Conservation (phyloP, 2,797 vertebrate species). For the Parauchenoglanis punctatus region DNA sequence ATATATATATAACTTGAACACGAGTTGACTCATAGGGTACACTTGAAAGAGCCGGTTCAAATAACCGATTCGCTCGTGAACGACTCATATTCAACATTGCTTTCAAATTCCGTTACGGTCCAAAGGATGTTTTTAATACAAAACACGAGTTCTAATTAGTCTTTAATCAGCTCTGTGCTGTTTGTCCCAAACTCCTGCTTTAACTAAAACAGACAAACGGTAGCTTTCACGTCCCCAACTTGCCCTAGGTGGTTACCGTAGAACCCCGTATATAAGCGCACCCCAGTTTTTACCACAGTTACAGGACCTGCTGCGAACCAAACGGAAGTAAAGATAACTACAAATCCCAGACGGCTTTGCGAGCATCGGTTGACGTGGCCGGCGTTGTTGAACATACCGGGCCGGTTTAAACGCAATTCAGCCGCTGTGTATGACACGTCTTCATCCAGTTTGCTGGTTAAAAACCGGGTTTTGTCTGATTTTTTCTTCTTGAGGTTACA, state of each 20-base stretch:
- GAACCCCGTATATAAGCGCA: not conserved
- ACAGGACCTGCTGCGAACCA: not conserved
- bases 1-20: too few relatives aligned
- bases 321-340: slow-evolving; percentile 51
- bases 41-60: too few relatives aligned
- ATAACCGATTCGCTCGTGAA: too few relatives aligned
- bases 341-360: slow-evolving; percentile 68
- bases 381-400: slow-evolving; percentile 69
- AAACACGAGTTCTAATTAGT: not conserved
- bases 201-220: not conserved
- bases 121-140: not conserved
- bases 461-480: not conserved
- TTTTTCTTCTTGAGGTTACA: not conserved
- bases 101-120: not conserved
- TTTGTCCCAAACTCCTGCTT: not conserved
- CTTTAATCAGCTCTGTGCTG: not conserved
- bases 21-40: too few relatives aligned
- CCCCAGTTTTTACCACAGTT: accelerated
- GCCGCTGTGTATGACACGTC: not conserved
- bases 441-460: not conserved
- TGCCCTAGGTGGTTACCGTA: not conserved
- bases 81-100: too few relatives aligned
- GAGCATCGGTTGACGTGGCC: slow-evolving; percentile 63
- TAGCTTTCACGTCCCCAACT: not conserved
- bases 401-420: slow-evolving; percentile 71